Base-by-base conservation (phyloP, 2,797 vertebrate species). In the Notolepis coatsorum region DNA sequence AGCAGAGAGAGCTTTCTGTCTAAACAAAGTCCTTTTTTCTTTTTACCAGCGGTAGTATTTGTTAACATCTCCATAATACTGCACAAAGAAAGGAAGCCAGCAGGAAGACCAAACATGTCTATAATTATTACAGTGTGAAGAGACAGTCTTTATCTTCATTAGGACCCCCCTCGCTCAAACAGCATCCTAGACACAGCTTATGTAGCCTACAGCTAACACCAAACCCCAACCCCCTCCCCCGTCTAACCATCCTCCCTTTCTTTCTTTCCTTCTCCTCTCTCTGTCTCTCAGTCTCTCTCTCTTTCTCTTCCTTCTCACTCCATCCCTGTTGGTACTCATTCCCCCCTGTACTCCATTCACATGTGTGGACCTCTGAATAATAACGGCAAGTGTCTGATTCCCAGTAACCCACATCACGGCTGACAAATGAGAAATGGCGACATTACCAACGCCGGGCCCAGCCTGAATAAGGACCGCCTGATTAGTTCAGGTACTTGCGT, bases 341-440 rank as follows among this genome's bases (percentile, higher is more conserved):
- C 78, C 86, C 88, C 89, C 83, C 86, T 86, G 78, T 77, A 86
- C 89, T 85, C 86, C 81, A 85, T 93, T 91, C 65, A 68, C 75
- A 81, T 48, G 56, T 53, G 46, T 91, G 92, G 90, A 91, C 92
- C 86, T 88, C 85, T 84, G 86, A 91, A 91, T 92, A 94, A 89
- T 84, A 75, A 92, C 86, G 90, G 78, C n/a, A n/a, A 71, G 84
- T 84, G 91, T 90, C 85, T 91, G 91, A 93, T 91, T 93, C 87
- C 77, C 75, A 84, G 88, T 89, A 94, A 93, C 92, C 88, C 92
- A 94, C 93, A 94, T 95, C 91, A 91, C 84, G 89, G 90, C 84
- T 96, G 96, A 97, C 95, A 97, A 91, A 95, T 96, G 95, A 98
- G 94, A 95, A 96, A 97, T 97, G 93, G 94, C 92, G 92, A 94